These are phyloP conservation scores for Drosophila orosa DNA, from an alignment of 1,140 invertebrate species.

Conservation along the genomic window DNA sequence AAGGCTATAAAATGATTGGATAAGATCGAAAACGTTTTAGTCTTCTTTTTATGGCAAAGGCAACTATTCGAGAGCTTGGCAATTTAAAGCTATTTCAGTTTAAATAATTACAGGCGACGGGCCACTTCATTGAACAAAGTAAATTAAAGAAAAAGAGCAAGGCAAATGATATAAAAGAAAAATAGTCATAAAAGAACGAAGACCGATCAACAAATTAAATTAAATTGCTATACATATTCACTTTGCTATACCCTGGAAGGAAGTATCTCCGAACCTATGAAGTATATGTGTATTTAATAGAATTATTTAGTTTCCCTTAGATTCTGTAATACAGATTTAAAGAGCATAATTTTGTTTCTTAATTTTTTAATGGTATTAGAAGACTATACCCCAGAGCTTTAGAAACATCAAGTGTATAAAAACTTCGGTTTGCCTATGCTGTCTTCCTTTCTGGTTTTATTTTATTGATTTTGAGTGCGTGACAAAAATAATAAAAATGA, in stretches of 20 bases:
- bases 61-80: constrained; percentile 9
- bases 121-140: constrained; percentile 28
- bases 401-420: neutral
- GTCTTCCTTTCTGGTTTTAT: neutral
- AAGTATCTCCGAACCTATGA: neutral
- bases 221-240: constrained; percentile 64
- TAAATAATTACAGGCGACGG: constrained; percentile 32
- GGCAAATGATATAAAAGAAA: constrained; percentile 17
- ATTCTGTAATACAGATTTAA: too few relatives aligned
- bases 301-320: too few relatives aligned
- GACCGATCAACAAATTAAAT: constrained; percentile 62
- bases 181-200: constrained; percentile 37
- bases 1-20: constrained; percentile 8
- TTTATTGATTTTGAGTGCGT: constrained; percentile 68
- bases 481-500: constrained; percentile 41
- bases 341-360: too few relatives aligned
- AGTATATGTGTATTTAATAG: too few relatives aligned
- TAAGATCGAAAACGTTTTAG: constrained; percentile 23
- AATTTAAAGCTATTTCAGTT: constrained; percentile 21
- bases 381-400: neutral
- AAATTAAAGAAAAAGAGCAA: constrained; percentile 26
- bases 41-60: constrained; percentile 17
- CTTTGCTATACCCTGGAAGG: neutral
- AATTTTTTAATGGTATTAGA: too few relatives aligned
- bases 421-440: neutral